These are phyloP conservation scores for Anoplopoma fimbria DNA, from an alignment of 2,113 vertebrate species.

Conservation along the genomic window DNA sequence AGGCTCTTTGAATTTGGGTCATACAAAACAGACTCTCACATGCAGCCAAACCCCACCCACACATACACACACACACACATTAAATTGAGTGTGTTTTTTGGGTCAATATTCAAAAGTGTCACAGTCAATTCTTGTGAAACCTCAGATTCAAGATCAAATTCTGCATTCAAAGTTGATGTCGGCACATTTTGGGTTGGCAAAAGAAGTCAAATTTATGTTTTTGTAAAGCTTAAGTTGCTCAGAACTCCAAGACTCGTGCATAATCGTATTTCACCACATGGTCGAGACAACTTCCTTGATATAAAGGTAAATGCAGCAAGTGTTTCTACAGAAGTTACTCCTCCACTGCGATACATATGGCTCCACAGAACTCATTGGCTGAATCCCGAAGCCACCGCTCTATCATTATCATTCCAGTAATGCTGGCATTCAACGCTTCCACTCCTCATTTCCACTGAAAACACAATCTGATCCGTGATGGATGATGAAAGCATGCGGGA, in stretches of 20 bases:
- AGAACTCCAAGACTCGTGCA: neutral
- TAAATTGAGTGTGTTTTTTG: neutral
- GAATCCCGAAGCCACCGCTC: slow-evolving; percentile 54
- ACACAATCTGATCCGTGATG: slow-evolving; percentile 20
- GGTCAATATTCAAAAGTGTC: slow-evolving; percentile 10
- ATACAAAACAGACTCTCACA: slow-evolving; percentile 57
- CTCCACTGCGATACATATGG: slow-evolving; percentile 28
- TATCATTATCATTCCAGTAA: slow-evolving; percentile 79
- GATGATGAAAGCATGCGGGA: slow-evolving; percentile 45
- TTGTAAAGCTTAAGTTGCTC: neutral
- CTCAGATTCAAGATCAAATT: neutral
- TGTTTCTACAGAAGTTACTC: slow-evolving; percentile 50
- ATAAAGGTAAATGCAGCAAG: slow-evolving; percentile 23
- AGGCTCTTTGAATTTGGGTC: slow-evolving; percentile 67
- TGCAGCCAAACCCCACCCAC: slow-evolving; percentile 3
- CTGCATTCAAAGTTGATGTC: neutral
- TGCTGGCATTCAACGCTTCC: slow-evolving; percentile 47
- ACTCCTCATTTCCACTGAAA: slow-evolving; percentile 56
- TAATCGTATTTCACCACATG: neutral
- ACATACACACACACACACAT: neutral
- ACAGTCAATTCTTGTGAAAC: neutral
- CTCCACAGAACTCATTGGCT: slow-evolving; percentile 52
- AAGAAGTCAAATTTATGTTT: neutral
- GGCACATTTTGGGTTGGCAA: neutral
- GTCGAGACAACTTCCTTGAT: neutral